A percentile compares a stretch with the other conserved stretches of the same genome.
These are phyloP conservation scores for Criorhina ranunculi DNA, from an alignment of 2,888 invertebrate genomes.

Conservation along the genomic window DNA sequence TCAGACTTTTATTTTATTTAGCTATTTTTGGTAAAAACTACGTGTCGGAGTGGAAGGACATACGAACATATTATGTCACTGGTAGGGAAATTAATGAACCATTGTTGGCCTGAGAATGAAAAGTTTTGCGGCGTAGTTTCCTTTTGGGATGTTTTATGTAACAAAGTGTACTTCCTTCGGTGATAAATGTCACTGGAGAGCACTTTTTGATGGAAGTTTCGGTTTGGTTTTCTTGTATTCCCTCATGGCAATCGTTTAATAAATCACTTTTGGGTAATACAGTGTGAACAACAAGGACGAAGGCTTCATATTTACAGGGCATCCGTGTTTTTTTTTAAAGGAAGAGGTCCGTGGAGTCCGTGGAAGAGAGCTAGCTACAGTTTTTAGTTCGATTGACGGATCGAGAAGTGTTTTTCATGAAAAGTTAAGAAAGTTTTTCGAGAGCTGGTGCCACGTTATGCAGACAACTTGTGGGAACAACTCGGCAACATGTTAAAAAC, in stretches of 20 bases:
- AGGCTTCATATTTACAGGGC: neutral
- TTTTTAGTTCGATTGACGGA: too few species aligned
- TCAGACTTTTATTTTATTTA: conserved; percentile 4
- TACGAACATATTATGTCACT: conserved; percentile 33
- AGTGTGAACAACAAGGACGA: neutral
- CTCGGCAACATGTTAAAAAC: too few species aligned
- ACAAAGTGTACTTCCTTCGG: neutral
- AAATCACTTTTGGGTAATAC: conserved; percentile 17
- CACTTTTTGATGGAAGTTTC: conserved; percentile 4
- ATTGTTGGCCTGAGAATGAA: neutral
- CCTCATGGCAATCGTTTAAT: conserved; percentile 14
- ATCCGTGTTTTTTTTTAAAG: too few species aligned
- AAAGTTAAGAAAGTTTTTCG: too few species aligned
- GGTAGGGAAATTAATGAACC: conserved; percentile 24
- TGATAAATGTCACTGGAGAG: conserved; percentile 20
- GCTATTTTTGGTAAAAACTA: neutral
- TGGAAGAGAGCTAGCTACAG: too few species aligned
- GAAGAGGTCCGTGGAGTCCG: too few species aligned
- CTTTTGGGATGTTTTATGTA: conserved; percentile 9
- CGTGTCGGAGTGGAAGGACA: neutral
- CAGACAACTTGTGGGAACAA: too few species aligned
- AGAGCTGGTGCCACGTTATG: too few species aligned
- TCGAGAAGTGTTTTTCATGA: too few species aligned
- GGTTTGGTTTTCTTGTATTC: neutral
- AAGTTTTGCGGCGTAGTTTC: neutral